Percentiles rank a stretch among this genome's conserved stretches.
These are phyloP conservation scores for Eilema sororculum DNA, from an alignment of 2,888 invertebrate species.

Conservation along the genomic window DNA sequence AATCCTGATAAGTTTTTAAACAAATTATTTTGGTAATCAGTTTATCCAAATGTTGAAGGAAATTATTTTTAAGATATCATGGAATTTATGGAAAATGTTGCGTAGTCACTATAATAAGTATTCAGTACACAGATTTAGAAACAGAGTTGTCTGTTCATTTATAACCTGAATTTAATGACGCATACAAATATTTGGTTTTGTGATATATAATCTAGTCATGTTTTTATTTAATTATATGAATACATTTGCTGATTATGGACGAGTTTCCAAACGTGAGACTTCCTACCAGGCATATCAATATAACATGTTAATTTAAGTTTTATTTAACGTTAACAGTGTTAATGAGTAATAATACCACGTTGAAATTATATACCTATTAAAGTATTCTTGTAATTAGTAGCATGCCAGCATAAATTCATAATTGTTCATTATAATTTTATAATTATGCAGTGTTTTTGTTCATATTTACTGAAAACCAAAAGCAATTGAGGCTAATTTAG, in stretches of 20 bases:
- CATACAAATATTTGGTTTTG: constrained; percentile 68
- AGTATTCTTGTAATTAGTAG: constrained; percentile 5
- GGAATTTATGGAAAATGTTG: constrained; percentile 29
- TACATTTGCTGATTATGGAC: not conserved
- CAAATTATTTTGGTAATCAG: not conserved
- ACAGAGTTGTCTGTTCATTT: constrained; percentile 67
- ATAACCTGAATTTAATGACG: constrained; percentile 76
- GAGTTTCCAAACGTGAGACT: constrained; percentile 1
- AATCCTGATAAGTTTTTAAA: constrained; percentile 10
- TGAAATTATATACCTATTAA: not conserved
- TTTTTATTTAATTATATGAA: not conserved
- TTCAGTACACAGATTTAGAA: constrained; percentile 47
- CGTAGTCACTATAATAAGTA: constrained; percentile 40
- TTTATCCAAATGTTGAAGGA: constrained; percentile 17
- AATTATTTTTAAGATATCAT: constrained; percentile 21
- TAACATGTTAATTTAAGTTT: not conserved
- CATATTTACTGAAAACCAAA: constrained; percentile 8
- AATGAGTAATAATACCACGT: not conserved
- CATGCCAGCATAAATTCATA: constrained; percentile 6
- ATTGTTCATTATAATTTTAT: constrained; percentile 8
- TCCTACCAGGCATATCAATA: not conserved
- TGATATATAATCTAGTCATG: constrained; percentile 60
- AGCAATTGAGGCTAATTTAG: constrained; percentile 38
- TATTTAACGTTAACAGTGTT: not conserved
- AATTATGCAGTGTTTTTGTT: constrained; percentile 17